These are phyloP conservation scores for Zalophus californianus DNA, from an alignment of 2,797 vertebrate species.

Conservation along the genomic window DNA sequence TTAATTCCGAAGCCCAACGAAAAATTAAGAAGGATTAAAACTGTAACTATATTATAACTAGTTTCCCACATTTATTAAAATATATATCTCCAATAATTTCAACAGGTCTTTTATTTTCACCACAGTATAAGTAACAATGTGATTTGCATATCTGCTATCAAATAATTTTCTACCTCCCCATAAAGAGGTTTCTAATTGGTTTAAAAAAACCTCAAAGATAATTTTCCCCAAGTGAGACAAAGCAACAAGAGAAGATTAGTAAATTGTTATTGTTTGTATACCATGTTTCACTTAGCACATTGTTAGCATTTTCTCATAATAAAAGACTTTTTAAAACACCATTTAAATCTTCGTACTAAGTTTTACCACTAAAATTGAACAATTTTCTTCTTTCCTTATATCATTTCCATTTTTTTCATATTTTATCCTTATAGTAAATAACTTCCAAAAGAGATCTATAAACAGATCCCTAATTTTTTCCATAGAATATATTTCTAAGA, in stretches of 20 bases:
- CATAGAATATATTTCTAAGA: neutral
- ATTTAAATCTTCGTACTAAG: neutral
- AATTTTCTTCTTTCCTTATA: neutral
- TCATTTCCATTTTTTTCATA: neutral
- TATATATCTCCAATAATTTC: neutral
- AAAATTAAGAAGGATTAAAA: conserved; percentile 12
- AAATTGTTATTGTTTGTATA: neutral
- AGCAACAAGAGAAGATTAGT: neutral
- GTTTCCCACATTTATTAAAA: conserved; percentile 53
- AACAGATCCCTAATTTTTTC: neutral
- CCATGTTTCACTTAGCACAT: neutral
- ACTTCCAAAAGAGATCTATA: conserved; percentile 3
- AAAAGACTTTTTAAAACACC: neutral
- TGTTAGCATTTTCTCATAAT: neutral
- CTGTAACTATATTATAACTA: conserved; percentile 18
- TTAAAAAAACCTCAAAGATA: neutral
- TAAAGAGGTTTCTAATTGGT: neutral
- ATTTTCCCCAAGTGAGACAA: neutral
- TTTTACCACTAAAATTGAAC: conserved; percentile 24
- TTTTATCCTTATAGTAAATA: neutral
- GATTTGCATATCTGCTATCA: neutral
- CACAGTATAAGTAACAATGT: neutral
- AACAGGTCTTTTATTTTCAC: conserved; percentile 46
- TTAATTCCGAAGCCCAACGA: conserved; percentile 8
- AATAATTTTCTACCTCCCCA: neutral